A percentile compares a stretch with the other conserved stretches of the same genome.
Conservation (phyloP, 2,113 vertebrate genomes). For the Uria aalge region DNA sequence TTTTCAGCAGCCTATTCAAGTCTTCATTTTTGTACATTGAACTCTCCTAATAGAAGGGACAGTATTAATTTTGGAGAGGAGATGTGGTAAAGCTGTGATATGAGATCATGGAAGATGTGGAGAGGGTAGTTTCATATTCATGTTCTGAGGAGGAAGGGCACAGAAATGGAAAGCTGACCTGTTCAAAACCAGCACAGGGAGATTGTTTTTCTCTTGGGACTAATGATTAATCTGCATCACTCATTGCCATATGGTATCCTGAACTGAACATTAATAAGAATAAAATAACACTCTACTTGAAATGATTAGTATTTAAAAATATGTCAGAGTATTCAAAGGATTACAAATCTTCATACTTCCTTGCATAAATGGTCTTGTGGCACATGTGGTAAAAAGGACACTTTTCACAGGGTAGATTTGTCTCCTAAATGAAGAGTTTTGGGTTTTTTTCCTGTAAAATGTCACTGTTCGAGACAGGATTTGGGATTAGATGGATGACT, state of each 20-base stretch:
- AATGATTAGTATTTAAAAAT: constrained; percentile 60
- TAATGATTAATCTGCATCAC: constrained; percentile 50
- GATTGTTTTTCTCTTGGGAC: not conserved
- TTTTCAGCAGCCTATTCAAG: not conserved
- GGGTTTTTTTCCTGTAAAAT: not conserved
- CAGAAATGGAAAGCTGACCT: not conserved
- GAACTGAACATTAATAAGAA: constrained; percentile 47
- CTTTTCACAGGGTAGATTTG: constrained; percentile 40
- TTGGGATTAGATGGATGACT: constrained; percentile 51
- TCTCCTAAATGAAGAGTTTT: constrained; percentile 19
- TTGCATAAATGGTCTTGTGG: constrained; percentile 10
- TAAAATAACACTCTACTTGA: constrained; percentile 40
- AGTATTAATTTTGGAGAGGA: not conserved
- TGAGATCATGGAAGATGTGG: not conserved
- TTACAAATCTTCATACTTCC: constrained; percentile 28
- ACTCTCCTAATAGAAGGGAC: not conserved
- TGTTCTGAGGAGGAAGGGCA: not conserved
- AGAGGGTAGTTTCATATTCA: not conserved
- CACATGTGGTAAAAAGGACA: not conserved
- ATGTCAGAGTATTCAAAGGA: constrained; percentile 44
- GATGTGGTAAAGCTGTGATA: not conserved
- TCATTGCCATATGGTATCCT: constrained; percentile 46
- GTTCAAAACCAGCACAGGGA: not conserved
- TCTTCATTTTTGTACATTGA: not conserved
- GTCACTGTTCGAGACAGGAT: constrained; percentile 22